Percentiles rank a stretch among this genome's conserved stretches.
Conservation (phyloP, 2,113 vertebrate species). For the Trachemys scripta region DNA sequence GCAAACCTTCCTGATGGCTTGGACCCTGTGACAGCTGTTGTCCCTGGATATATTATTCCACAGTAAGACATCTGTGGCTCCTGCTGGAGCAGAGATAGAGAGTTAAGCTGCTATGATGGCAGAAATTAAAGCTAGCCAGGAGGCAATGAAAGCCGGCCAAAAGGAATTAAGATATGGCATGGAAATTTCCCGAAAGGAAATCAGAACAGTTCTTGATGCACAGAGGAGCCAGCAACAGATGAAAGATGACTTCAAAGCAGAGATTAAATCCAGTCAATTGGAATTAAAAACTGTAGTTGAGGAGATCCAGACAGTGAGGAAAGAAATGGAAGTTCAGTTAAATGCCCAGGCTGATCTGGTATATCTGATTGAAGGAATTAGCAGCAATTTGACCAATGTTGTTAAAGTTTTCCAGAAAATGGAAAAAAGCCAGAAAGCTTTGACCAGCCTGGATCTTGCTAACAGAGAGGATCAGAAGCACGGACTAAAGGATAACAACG, state of each 20-base stretch:
- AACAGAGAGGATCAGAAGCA: constrained; percentile 29
- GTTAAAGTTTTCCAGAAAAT: constrained; percentile 68
- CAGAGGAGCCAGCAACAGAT: constrained; percentile 70
- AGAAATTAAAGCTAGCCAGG: constrained; percentile 59
- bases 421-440: constrained; percentile 58
- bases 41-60: too few species aligned
- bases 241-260: constrained; percentile 66
- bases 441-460: constrained; percentile 42
- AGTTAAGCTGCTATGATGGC: constrained; percentile 41
- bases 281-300: constrained; percentile 69
- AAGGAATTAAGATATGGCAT: constrained; percentile 41
- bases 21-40: constrained; percentile 26
- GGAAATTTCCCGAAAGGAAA: constrained; percentile 60
- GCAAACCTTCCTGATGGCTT: neutral
- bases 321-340: constrained; percentile 72
- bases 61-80: neutral
- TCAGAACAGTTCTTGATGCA: constrained; percentile 44
- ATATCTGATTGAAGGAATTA: constrained; percentile 74
- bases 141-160: constrained; percentile 57
- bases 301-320: constrained; percentile 69
- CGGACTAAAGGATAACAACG: constrained; percentile 49
- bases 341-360: constrained; percentile 68
- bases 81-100: constrained; percentile 14
- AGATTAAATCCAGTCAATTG: constrained; percentile 69
- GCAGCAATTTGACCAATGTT: constrained; percentile 66